Base-by-base conservation (phyloP, 1,140 invertebrate genomes). In the Diabrotica virgifera region DNA sequence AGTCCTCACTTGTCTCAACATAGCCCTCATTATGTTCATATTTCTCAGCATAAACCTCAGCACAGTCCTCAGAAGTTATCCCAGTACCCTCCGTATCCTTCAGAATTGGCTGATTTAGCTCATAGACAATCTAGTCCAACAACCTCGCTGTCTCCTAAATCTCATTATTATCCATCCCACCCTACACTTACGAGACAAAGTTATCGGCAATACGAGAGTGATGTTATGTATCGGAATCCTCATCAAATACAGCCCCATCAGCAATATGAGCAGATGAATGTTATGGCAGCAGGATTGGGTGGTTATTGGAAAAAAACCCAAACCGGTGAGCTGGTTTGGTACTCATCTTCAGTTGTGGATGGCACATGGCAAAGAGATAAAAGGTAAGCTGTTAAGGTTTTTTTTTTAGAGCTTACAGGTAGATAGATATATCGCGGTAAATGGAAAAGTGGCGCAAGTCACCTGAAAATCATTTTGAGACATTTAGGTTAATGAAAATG, bases 161-260 rank as follows among this genome's bases (percentile, higher is more conserved):
- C 66, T 11, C 64, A 66, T 9, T 70, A 70, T 59, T 70, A 66
- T 53, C 59, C 66, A 6, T 57, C 67, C 6, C 70, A 66, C 62
- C 67, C 65, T n/a, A 62, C 72, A 9, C 65, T 65, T 40, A 63
- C 51, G 6, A 67, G 69, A 35, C 40, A 59, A 40, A 67, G 36
- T 14, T 74, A 72, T 46, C 59, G 66, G 36, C 69, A 69, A 13
- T 71, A 72, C 51, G 65, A 67, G 52, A 59, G 56, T n/a, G 65
- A 65, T 50, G 64, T 57, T 13, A 68, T 59, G 37, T 64, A 59
- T 62, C 62, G 51, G 56, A 76, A 72, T 67, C 71, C 75, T 13
- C 72, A 75, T 64, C 73, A 77, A 56, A 70, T 78, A 24, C 75
- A 77, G 59, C 76, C 78, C 6, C 78, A 79, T 70, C 78, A 79